Evolutionary conservation across 2,113 vertebrate genomes (phyloP), one percentile per base, ranked within the genome.

Genomic region (Spermophilus dauricus): DNA sequence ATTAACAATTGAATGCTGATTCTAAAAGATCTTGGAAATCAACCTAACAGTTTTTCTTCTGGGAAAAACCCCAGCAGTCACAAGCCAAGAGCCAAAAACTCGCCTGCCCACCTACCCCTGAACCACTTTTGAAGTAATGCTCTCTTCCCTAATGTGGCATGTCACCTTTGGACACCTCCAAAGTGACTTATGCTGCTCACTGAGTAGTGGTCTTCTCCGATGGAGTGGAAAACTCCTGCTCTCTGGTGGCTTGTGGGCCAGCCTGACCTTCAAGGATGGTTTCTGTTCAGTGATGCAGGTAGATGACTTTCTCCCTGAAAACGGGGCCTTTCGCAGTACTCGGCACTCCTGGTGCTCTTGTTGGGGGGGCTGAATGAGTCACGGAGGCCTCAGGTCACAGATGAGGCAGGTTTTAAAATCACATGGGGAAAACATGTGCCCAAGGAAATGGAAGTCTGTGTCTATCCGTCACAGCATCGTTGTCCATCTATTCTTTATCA

Each of bases 241-340:
- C 37, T 95, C 89, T 86, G 86, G 83, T 84, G 91, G 94, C 58
- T 97, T 80, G 65, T 51, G 63, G 94, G 86, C 42, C 94, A 95
- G 75, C 65, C 51, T 56, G 84, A 96, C 94, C 58, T 75, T 51
- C 73, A 97, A 94, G 96, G 97, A 92, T 94, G 95, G 96, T 95
- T 97, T 97, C 97, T 96, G 95, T 97, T 85, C 86, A 93, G 95
- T 76, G 91, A 39, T 97, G 94, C 97, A 96, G 96, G 83, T 89
- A 89, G 95, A 83, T 72, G 94, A 16, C 8, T 96, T 82, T 81
- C 83, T 96, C 92, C 95, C 91, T 97, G 96, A 97, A 94, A 93
- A 69, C 67, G 42, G 77, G 77, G 48, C 83, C 56, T 97, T 96
- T 97, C 97, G 96, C 97, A 83, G 97, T 97, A 97, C 96, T 75